A percentile compares a stretch with the other conserved stretches of the same genome.
Evolutionary conservation across 2,797 vertebrate genomes (phyloP).

Genomic region (Hippocampus kuda): DNA sequence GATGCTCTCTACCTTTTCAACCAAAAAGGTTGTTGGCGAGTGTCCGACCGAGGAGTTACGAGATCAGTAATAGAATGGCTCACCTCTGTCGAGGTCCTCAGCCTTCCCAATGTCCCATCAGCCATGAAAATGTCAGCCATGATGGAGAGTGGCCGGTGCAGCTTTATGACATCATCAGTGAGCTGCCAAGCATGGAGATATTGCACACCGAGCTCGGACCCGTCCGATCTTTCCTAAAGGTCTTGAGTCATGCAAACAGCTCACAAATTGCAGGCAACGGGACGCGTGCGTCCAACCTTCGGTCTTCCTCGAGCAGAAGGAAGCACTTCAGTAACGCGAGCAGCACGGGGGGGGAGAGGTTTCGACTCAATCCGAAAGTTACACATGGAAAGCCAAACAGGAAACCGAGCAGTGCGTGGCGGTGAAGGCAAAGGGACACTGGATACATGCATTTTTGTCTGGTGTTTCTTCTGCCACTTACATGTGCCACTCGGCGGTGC

Average conservation of each 20-base stretch:
- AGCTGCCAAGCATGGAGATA: slow-evolving; percentile 57
- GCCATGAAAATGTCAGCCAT: slow-evolving; percentile 64
- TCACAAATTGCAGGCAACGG: slow-evolving; percentile 30
- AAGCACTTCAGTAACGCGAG: slow-evolving; percentile 19
- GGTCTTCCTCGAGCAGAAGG: slow-evolving; percentile 27
- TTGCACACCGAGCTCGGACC: slow-evolving; percentile 20
- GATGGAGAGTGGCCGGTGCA: slow-evolving; percentile 55
- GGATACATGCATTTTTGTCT: slow-evolving; percentile 44
- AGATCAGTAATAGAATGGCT: slow-evolving; percentile 53
- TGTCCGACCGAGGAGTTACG: slow-evolving; percentile 44
- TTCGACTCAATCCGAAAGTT: slow-evolving; percentile 43
- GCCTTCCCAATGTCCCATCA: slow-evolving; percentile 51
- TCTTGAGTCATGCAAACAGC: slow-evolving; percentile 43
- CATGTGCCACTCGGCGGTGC: slow-evolving; percentile 38
- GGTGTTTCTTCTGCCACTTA: slow-evolving; percentile 45
- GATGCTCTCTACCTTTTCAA: slow-evolving; percentile 22
- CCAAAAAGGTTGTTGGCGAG: slow-evolving; percentile 10
- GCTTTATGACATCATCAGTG: slow-evolving; percentile 70
- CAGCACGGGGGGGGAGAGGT: slow-evolving; percentile 16
- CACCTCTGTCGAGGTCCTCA: slow-evolving; percentile 31
- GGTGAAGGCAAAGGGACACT: slow-evolving; percentile 30
- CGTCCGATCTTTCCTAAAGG: slow-evolving; percentile 39
- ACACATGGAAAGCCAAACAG: slow-evolving; percentile 45
- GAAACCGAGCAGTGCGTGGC: slow-evolving; percentile 44
- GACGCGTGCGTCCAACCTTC: slow-evolving; percentile 22